phyloP scores from a whole-genome alignment of 2,888 invertebrate species.

The Epinotia brunnichana region DNA sequence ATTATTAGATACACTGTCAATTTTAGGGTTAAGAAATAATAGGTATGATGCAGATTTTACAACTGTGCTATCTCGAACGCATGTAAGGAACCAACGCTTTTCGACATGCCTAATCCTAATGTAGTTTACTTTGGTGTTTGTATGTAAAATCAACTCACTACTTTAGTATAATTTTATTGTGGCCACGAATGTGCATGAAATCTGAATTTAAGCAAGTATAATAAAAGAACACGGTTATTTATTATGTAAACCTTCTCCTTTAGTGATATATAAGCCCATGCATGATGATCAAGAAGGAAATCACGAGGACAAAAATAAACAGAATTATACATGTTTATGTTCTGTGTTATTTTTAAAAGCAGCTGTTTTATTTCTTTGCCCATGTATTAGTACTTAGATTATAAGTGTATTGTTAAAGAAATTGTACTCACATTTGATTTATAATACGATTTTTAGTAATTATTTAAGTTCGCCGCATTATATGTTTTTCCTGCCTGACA shows the following conservation, averaged over 20 bases:
- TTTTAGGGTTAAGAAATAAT: too few relatives aligned
- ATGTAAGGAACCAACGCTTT: background rate
- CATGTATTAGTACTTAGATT: background rate
- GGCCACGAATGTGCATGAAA: background rate
- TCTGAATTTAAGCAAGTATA: too few relatives aligned
- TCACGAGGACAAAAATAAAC: background rate
- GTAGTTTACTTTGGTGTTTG: background rate
- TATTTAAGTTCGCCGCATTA: slow-evolving; percentile 34
- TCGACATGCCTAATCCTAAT: background rate
- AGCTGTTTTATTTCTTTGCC: background rate
- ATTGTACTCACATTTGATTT: slow-evolving; percentile 29
- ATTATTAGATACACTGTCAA: too few relatives aligned
- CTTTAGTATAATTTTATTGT: background rate
- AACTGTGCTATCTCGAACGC: background rate
- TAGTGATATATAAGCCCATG: background rate
- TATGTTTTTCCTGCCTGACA: slow-evolving; percentile 19
- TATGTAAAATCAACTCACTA: too few relatives aligned
- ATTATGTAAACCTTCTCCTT: background rate
- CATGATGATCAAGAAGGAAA: background rate
- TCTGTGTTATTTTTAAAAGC: background rate
- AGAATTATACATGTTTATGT: slow-evolving; percentile 2
- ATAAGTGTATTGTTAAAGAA: background rate
- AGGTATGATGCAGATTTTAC: background rate
- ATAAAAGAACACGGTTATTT: background rate
- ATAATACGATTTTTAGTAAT: background rate